Conservation (phyloP, 2,888 invertebrate genomes). For the Brachycybe producta region DNA sequence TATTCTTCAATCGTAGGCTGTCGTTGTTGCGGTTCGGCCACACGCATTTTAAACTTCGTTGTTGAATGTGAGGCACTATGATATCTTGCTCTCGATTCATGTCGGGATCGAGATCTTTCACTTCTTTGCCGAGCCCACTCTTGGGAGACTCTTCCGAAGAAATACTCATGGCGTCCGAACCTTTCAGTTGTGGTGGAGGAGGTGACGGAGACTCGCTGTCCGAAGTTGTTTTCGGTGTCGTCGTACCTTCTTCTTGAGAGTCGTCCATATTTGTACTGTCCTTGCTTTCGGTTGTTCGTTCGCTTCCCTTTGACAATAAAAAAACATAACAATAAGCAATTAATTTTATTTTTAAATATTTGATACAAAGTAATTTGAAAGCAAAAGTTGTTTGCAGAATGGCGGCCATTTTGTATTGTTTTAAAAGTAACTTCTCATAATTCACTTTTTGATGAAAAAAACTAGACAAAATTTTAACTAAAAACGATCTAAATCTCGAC, state of each 20-base stretch:
- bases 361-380: too few relatives aligned
- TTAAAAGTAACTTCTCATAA: too few relatives aligned
- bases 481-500: too few relatives aligned
- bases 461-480: too few relatives aligned
- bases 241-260: slow-evolving; percentile 8
- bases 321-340: too few relatives aligned
- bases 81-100: slow-evolving; percentile 9
- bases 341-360: not conserved
- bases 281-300: slow-evolving; percentile 8
- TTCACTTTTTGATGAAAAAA: too few relatives aligned
- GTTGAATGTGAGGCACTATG: slow-evolving; percentile 19
- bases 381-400: too few relatives aligned
- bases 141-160: slow-evolving; percentile 20
- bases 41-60: slow-evolving; percentile 13
- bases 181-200: slow-evolving; percentile 1
- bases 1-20: slow-evolving; percentile 12
- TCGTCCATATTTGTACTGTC: slow-evolving; percentile 9
- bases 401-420: too few relatives aligned
- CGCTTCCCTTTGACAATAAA: slow-evolving; percentile 11
- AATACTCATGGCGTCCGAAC: slow-evolving; percentile 21
- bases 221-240: slow-evolving; percentile 6
- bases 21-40: slow-evolving; percentile 17
- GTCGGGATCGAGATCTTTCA: slow-evolving; percentile 2
- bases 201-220: slow-evolving; percentile 6
- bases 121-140: slow-evolving; percentile 6